Percentiles rank a stretch among this genome's conserved stretches.
These are phyloP conservation scores for Denticeps clupeoides DNA, from an alignment of 2,797 vertebrate species.

Conservation along the genomic window DNA sequence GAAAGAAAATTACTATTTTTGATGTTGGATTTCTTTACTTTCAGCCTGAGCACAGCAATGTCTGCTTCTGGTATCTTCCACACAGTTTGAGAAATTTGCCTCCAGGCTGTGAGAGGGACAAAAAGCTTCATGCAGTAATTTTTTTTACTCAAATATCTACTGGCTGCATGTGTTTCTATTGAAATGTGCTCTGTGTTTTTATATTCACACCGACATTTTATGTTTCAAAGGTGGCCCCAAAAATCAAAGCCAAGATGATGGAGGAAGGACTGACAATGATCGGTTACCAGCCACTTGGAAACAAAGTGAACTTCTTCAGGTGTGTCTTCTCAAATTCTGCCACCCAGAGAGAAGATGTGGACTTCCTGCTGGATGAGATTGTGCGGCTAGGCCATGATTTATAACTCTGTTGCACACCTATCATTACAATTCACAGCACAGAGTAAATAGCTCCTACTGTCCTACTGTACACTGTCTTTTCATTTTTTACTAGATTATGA, in stretches of 20 bases:
- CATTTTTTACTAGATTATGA: too few relatives aligned
- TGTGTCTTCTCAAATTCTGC: constrained; percentile 60
- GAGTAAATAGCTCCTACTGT: background rate
- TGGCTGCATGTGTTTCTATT: too few relatives aligned
- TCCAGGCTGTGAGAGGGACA: constrained; percentile 35
- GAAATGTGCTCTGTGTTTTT: background rate
- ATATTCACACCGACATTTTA: background rate
- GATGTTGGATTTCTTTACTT: background rate
- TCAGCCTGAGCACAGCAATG: constrained; percentile 60
- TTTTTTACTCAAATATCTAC: background rate
- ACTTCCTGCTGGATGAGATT: constrained; percentile 58
- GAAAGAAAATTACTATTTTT: background rate
- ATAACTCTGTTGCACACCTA: constrained; percentile 16
- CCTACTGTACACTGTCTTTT: too few relatives aligned
- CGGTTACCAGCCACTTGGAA: constrained; percentile 47
- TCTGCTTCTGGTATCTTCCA: constrained; percentile 64
- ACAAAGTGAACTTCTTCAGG: constrained; percentile 55
- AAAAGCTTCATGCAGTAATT: constrained; percentile 50
- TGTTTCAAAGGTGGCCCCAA: constrained; percentile 46
- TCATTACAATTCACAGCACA: background rate
- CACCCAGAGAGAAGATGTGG: constrained; percentile 45
- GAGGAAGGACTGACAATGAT: constrained; percentile 48
- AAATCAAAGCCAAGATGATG: constrained; percentile 58
- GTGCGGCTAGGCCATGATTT: constrained; percentile 43
- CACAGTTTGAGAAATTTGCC: constrained; percentile 42